Evolutionary conservation across 2,888 invertebrate species (phyloP), one percentile per base, ranked within the genome.

Genomic region (Crepidodera aurea): DNA sequence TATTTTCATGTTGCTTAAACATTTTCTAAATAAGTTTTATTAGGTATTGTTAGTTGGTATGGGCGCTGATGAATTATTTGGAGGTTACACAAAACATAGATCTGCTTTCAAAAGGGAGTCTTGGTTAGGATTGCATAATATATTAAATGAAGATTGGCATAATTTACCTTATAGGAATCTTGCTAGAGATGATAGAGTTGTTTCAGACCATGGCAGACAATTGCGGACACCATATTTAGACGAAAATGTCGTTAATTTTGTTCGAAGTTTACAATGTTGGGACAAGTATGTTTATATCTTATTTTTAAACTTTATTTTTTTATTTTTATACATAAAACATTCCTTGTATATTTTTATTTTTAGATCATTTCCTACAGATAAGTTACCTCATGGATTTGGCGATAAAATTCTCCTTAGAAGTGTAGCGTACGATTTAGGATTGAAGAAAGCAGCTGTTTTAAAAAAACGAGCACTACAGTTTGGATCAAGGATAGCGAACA

Each of bases 31-130:
- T 22, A 42, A 19, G 16, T 42, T 46, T 13, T 50, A 16, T 15
- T 70, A 92, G 92, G 86, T 95, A 15, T 81, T 96, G 62, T 79
- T 97, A 68, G 82, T 93, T 71, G 98, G 98, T 29, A 94, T 94
- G 84, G 98, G 98, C 5, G 98, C 98, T 0, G 99, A 99, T 84
- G 99, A 99, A 83, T 85, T 98, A 66, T 91, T 98, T 77, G 97
- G 94, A 50, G 98, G 98, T 1, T 98, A 98, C 77, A 89, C 90
- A 29, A 86, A 96, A 62, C 97, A 98, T 77, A 85, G 95, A 72
- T 90, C 88, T 69, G 88, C 88, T 2, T 88, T 87, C 60, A 86
- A 83, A 73, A 85, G 87, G 12, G 79, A 78, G 69, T 84, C 83
- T 72, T 86, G 83, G 84, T 44, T 72, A 16, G 85, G 83, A 7